A percentile compares a stretch with the other conserved stretches of the same genome.
Evolutionary conservation across 2,888 invertebrate genomes (phyloP).

Genomic region (Ceriagrion tenellum): DNA sequence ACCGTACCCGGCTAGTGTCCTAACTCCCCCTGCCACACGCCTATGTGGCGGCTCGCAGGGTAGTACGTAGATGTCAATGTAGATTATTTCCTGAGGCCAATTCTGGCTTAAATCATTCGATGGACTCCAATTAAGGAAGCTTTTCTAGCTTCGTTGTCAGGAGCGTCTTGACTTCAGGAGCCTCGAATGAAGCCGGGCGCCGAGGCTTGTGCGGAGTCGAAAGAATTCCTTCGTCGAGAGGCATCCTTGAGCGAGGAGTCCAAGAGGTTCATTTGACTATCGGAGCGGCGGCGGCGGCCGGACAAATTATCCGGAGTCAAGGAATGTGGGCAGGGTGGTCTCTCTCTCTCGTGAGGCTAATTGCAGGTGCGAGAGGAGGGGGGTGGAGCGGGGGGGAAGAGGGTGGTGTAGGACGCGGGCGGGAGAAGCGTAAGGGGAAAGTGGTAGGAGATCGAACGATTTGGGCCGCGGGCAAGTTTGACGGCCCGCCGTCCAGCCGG

Average conservation of each 20-base stretch:
- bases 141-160: no score
- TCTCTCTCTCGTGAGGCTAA: background rate
- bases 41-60: no score
- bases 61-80: no score
- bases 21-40: no score
- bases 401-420: background rate
- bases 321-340: constrained; percentile 11
- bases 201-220: no score
- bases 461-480: background rate
- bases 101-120: no score
- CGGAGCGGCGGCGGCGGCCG: background rate
- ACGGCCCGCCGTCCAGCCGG: background rate
- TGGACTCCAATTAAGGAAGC: no score
- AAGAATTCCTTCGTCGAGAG: background rate
- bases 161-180: no score
- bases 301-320: background rate
- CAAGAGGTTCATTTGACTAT: constrained; percentile 16
- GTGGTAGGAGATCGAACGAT: no score
- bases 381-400: background rate
- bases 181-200: no score
- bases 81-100: no score
- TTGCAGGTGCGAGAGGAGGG: background rate
- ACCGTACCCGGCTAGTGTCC: no score
- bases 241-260: background rate
- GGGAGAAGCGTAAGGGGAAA: background rate